Percentiles rank a stretch among this genome's conserved stretches.
These are phyloP conservation scores for Anguilla megastoma DNA, from an alignment of 2,797 vertebrate genomes.

Conservation along the genomic window DNA sequence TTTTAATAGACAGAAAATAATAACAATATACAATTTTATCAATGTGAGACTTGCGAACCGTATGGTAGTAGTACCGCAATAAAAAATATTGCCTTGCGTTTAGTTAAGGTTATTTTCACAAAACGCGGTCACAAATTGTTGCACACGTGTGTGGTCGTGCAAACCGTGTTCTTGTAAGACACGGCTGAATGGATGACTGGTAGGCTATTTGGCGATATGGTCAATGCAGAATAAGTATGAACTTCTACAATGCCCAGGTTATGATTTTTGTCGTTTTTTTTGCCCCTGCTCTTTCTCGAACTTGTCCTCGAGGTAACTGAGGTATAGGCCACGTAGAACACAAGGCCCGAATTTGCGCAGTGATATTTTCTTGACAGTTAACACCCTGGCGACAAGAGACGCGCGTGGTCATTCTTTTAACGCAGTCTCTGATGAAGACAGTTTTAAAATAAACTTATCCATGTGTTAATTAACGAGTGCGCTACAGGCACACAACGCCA, in stretches of 20 bases:
- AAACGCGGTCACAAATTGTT: background rate
- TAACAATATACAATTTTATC: too few relatives aligned
- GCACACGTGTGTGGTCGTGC: slow-evolving; percentile 7
- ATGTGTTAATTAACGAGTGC: background rate
- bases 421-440: background rate
- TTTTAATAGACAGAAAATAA: background rate
- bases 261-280: background rate
- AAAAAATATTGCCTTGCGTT: background rate
- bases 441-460: background rate
- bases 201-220: slow-evolving; percentile 8
- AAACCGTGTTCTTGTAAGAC: slow-evolving; percentile 10
- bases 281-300: background rate
- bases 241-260: background rate
- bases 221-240: background rate
- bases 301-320: background rate
- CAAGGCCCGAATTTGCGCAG: slow-evolving; percentile 27
- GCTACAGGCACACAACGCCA: background rate
- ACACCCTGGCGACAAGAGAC: background rate
- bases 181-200: background rate
- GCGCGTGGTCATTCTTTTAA: slow-evolving; percentile 9
- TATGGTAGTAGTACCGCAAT: background rate
- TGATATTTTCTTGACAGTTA: background rate
- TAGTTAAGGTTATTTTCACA: background rate
- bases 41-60: background rate
- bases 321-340: background rate